Percentiles rank a stretch among this genome's conserved stretches.
phyloP scores from a whole-genome alignment of 2,113 vertebrate species.

The Python bivittatus region DNA sequence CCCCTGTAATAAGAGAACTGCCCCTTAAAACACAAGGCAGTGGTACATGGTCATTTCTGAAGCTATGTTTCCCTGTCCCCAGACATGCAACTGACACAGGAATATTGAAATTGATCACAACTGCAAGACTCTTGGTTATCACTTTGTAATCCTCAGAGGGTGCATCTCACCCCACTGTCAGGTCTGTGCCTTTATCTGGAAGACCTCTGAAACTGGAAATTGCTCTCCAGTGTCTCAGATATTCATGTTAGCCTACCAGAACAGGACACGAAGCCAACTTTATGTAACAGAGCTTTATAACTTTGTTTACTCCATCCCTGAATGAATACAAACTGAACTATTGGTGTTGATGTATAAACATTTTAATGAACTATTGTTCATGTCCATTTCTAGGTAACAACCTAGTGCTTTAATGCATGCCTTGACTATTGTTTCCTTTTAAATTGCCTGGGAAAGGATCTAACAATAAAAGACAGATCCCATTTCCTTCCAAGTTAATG shows the following conservation, averaged over 20 bases:
- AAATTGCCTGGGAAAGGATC: background rate
- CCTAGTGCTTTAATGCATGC: background rate
- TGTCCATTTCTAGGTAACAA: background rate
- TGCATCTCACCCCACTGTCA: background rate
- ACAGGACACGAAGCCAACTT: background rate
- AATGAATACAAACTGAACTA: background rate
- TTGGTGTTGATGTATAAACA: background rate
- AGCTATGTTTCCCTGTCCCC: background rate
- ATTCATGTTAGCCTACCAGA: background rate
- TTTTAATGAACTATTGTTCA: background rate
- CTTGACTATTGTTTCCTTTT: background rate
- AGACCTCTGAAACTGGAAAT: background rate
- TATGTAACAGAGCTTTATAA: background rate
- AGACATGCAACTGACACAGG: background rate
- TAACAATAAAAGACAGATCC: background rate
- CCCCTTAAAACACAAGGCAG: background rate
- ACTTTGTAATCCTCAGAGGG: background rate
- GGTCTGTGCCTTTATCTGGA: background rate
- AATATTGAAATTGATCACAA: background rate
- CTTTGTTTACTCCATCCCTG: background rate
- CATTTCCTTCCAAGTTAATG: background rate
- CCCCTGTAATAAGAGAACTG: background rate
- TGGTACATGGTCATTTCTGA: background rate
- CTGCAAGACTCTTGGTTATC: background rate
- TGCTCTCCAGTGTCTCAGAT: background rate